Evolutionary conservation across 2,113 vertebrate species (phyloP), one percentile per base, ranked within the genome.

Genomic region (Macroglossus sobrinus): DNA sequence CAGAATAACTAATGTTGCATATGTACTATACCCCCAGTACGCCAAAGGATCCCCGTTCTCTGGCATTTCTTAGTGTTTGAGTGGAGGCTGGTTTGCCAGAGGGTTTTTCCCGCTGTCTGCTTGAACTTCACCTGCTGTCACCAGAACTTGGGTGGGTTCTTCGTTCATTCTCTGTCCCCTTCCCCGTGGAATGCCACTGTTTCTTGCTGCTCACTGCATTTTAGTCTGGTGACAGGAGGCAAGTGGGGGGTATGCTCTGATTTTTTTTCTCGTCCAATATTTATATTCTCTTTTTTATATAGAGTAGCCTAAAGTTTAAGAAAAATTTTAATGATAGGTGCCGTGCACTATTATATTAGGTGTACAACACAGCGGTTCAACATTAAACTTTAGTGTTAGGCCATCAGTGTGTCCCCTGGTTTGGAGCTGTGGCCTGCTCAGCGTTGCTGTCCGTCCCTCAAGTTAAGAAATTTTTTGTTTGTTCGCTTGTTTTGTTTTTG

Each of bases 231-330:
- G 9, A 10, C 7, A 7, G 69, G 21, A 38, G 40, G 35, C 68
- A 15, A 26, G 22, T 26, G 8, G 28, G 14, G 8, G 10, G 4
- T 50, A 5, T 9, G 30, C 35, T 30, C 40, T 55, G 40, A 45
- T 57, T 33, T 59, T 24, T 45, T 75, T 45, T 26, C 2, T 45
- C 21, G 64, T 86, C 26, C 76, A 94, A 33, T 94, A 90, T 97
- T 95, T 87, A 95, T 93, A 33, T 82, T 86, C 5, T 91, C n/a
- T 93, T 96, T 4, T 5, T 24, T 98, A 57, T 80, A 14, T 75
- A 55, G 22, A 97, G 57, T 93, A 59, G 59, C 63, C 24, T 6
- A 30, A 88, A 1, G 7, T 74, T 95, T 85, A 85, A 74, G 84
- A 80, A 61, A 28, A 61, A n/a, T n/a, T 57, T 26, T 30, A 38